Percentiles rank a stretch among this genome's conserved stretches.
phyloP scores from a whole-genome alignment of 2,113 vertebrate genomes.

The Takifugu bimaculatus region DNA sequence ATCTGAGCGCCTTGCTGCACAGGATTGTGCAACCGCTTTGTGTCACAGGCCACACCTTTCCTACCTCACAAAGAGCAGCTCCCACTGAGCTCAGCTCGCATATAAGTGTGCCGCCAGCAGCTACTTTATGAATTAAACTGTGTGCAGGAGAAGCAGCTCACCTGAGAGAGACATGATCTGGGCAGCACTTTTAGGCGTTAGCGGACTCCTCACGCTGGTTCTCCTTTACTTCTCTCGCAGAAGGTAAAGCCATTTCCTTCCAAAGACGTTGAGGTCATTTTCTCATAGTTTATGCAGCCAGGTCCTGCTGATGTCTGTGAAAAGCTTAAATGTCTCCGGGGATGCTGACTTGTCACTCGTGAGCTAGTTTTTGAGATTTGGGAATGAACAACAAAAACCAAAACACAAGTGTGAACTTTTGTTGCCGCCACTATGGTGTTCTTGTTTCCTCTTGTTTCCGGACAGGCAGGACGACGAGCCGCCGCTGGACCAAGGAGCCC shows the following conservation, averaged over 20 bases:
- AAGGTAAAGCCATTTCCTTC: slow-evolving; percentile 57
- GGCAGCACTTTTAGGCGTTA: slow-evolving; percentile 46
- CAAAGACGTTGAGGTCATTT: not conserved
- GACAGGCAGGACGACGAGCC: slow-evolving; percentile 78
- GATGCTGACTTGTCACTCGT: no score
- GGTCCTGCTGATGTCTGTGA: no score
- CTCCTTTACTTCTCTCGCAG: slow-evolving; percentile 45
- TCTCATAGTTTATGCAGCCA: not conserved
- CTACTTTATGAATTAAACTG: slow-evolving; percentile 3
- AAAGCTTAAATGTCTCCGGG: no score
- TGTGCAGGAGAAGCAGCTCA: slow-evolving; percentile 7
- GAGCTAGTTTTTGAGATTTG: no score
- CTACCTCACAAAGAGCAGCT: slow-evolving; percentile 17
- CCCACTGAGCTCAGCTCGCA: slow-evolving; percentile 9
- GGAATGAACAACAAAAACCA: no score
- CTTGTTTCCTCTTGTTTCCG: not conserved
- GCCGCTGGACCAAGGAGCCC: slow-evolving; percentile 79
- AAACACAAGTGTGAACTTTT: no score
- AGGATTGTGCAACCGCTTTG: slow-evolving; percentile 38
- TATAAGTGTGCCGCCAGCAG: slow-evolving; percentile 19
- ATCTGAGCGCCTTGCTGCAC: not conserved
- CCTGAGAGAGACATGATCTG: slow-evolving; percentile 53
- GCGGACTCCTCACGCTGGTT: slow-evolving; percentile 43
- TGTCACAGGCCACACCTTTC: slow-evolving; percentile 55
- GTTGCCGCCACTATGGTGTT: not conserved